Base-by-base conservation (phyloP, 23 tunicate species). In the Corella eumyota region DNA sequence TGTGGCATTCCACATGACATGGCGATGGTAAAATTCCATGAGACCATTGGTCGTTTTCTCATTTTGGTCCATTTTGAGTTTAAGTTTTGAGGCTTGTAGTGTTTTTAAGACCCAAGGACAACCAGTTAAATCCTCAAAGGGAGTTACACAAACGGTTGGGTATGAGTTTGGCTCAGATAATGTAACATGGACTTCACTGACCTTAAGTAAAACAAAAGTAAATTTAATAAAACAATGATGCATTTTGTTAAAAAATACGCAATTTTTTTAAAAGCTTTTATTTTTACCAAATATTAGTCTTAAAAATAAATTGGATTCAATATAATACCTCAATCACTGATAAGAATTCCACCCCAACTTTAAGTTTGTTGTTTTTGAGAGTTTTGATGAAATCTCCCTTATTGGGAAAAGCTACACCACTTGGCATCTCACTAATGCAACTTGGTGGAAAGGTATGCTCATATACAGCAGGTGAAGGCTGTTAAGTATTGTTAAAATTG, bases 51-150 rank as follows among this genome's bases (percentile, higher is more conserved):
- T 79, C 6, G 96, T 88, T 65, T 88, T 88, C 60, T 88, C 96
- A 48, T 79, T 88, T 37, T 88, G 96, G 38, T 88, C 96, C 67
- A 88, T 69, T 46, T 88, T 88, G n/a, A 88, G 35, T 47, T 88
- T 88, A 4, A 88, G 71, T 70, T 88, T 88, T 6, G 73, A 57
- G 0, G 96, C 87, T 50, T 88, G 96, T 31, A 88, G 53, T 20
- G 96, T 88, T 62, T 88, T 88, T 40, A 88, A 62, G 52, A 88
- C 87, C 96, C 96, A 88, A 4, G 96, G 90, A 53, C 96, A 88
- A 13, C 96, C 96, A 24, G 74, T 88, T 3, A 88, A 60, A 60
- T 88, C 96, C 38, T 88, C 96, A 37, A 88, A 88, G 7, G 96
- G 88, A 19, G 96, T 88, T 30, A 88, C 81, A 49, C 96, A 88